A percentile compares a stretch with the other conserved stretches of the same genome.
These are phyloP conservation scores for Brenthis ino DNA, from an alignment of 2,888 invertebrate species.

Conservation along the genomic window DNA sequence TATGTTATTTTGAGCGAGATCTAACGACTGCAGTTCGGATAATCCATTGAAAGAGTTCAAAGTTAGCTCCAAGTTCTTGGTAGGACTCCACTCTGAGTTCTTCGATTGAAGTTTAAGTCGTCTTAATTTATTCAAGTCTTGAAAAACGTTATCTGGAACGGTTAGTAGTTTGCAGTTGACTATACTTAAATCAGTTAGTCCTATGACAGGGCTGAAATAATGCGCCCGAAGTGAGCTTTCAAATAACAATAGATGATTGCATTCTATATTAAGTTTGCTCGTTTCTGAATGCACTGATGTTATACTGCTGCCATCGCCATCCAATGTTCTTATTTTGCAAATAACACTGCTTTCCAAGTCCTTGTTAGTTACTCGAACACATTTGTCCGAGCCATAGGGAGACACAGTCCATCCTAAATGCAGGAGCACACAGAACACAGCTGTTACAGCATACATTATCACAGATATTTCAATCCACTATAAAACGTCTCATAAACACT, in stretches of 20 bases:
- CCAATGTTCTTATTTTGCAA: conserved; percentile 87
- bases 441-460: conserved; percentile 75
- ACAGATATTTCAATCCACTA: conserved; percentile 81
- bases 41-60: conserved; percentile 88
- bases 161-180: conserved; percentile 91
- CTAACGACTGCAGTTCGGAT: conserved; percentile 89
- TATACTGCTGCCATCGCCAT: conserved; percentile 85
- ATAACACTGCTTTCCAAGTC: conserved; percentile 81
- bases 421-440: conserved; percentile 79
- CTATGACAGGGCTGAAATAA: conserved; percentile 87
- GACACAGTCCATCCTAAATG: conserved; percentile 80
- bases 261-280: conserved; percentile 87
- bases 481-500: conserved; percentile 80
- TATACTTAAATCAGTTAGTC: conserved; percentile 88
- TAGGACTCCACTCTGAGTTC: conserved; percentile 90
- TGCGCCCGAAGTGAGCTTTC: conserved; percentile 89
- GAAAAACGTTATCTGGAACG: conserved; percentile 89
- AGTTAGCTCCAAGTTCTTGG: conserved; percentile 88
- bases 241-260: conserved; percentile 89
- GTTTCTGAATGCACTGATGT: conserved; percentile 85
- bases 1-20: conserved; percentile 92
- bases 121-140: conserved; percentile 90
- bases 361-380: conserved; percentile 68
- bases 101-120: conserved; percentile 89
- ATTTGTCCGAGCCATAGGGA: conserved; percentile 79